Conservation (phyloP, 2,888 invertebrate genomes). For the Hydraecia micacea region DNA sequence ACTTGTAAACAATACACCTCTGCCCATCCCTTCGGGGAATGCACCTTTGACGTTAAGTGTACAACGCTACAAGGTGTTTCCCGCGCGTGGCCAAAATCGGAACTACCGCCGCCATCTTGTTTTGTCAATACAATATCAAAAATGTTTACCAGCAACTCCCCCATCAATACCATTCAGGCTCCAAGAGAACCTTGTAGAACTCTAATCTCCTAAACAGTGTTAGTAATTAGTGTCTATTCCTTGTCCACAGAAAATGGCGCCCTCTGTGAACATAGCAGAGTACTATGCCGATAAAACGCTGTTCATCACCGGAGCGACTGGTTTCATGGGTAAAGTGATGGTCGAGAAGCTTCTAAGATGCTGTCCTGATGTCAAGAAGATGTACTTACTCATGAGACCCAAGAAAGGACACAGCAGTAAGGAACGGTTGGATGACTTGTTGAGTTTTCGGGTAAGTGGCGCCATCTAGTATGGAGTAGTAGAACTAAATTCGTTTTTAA, state of each 20-base stretch:
- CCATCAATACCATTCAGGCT: neutral
- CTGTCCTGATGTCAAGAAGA: slow-evolving; percentile 92
- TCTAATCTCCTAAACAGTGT: neutral
- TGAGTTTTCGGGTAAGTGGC: slow-evolving; percentile 86
- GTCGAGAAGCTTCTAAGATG: slow-evolving; percentile 94
- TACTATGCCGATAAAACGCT: slow-evolving; percentile 91
- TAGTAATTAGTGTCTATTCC: neutral
- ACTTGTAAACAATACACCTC: neutral
- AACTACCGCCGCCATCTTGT: neutral
- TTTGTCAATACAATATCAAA: neutral
- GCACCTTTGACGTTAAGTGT: neutral
- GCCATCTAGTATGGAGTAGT: slow-evolving; percentile 69
- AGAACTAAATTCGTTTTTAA: neutral
- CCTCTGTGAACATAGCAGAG: slow-evolving; percentile 84
- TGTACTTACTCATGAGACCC: slow-evolving; percentile 93
- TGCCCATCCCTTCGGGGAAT: neutral
- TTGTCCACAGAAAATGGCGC: slow-evolving; percentile 74
- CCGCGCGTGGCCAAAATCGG: neutral
- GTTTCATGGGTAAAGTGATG: slow-evolving; percentile 96
- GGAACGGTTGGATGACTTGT: slow-evolving; percentile 91
- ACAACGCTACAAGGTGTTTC: neutral
- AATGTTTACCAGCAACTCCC: neutral
- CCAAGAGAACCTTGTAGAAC: neutral
- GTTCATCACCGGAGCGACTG: slow-evolving; percentile 95
- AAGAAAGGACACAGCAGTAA: slow-evolving; percentile 92